Percentiles rank a stretch among this genome's conserved stretches.
Conservation (phyloP, 2,113 vertebrate species). For the Microtus montanus region DNA sequence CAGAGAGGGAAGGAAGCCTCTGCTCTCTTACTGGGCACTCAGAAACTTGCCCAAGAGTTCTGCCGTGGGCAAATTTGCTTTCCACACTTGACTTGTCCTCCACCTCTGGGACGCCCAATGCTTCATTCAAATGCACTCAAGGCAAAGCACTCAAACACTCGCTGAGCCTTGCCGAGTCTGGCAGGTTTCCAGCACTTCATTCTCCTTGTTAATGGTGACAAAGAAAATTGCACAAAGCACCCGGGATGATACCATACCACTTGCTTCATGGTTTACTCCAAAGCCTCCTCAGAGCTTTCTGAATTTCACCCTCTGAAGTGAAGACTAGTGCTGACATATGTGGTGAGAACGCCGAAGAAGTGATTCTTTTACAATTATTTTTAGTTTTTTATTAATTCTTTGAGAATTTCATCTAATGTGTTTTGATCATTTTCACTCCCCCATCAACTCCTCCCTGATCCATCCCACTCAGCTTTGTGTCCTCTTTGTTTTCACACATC, state of each 20-base stretch:
- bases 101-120: background rate
- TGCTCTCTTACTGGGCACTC: background rate
- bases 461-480: background rate
- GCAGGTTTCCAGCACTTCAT: slow-evolving; percentile 23
- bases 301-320: slow-evolving; percentile 46
- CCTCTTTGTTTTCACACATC: background rate
- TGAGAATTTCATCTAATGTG: background rate
- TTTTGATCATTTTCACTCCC: background rate
- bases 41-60: background rate
- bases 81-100: slow-evolving; percentile 17
- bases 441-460: background rate
- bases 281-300: slow-evolving; percentile 26
- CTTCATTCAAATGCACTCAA: slow-evolving; percentile 50
- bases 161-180: slow-evolving; percentile 24
- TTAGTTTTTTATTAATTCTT: background rate
- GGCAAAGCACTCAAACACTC: background rate
- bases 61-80: slow-evolving; percentile 10
- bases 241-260: slow-evolving; percentile 32
- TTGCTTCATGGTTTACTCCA: slow-evolving; percentile 42
- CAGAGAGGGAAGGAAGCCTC: background rate
- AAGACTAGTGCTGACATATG: background rate
- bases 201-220: slow-evolving; percentile 54
- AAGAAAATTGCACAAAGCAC: slow-evolving; percentile 31
- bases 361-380: background rate
- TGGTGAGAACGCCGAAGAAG: background rate